A percentile compares a stretch with the other conserved stretches of the same genome.
Evolutionary conservation across 2,797 vertebrate genomes (phyloP).

Genomic region (Falco columbarius): DNA sequence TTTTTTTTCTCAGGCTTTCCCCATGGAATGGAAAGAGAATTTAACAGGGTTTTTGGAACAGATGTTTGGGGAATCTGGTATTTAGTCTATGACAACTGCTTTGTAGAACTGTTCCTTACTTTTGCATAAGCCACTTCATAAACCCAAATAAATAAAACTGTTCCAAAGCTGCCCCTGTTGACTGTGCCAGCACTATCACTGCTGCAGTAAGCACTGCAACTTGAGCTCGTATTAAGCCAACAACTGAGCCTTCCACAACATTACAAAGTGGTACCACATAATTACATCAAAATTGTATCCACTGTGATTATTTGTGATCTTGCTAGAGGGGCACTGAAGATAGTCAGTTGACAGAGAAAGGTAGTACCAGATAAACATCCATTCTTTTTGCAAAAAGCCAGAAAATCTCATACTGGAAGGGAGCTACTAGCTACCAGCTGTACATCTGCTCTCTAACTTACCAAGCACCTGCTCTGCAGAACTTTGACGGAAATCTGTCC

Average conservation of each 20-base stretch:
- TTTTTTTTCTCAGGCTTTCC: slow-evolving; percentile 23
- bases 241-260: background rate
- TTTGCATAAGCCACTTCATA: slow-evolving; percentile 15
- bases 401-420: background rate
- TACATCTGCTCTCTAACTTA: background rate
- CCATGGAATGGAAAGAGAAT: slow-evolving; percentile 23
- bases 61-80: slow-evolving; percentile 55
- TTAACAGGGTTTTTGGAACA: slow-evolving; percentile 41
- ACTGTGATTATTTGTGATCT: background rate
- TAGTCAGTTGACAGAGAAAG: accelerated
- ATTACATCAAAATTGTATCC: background rate
- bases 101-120: slow-evolving; percentile 28
- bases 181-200: background rate
- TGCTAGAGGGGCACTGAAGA: background rate
- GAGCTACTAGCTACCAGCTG: background rate
- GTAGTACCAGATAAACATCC: background rate
- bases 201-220: background rate
- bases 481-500: background rate
- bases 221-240: background rate
- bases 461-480: background rate
- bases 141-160: slow-evolving; percentile 35
- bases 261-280: background rate
- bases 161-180: background rate
- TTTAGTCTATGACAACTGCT: slow-evolving; percentile 37
- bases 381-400: background rate